These are phyloP conservation scores for Corynorhinus townsendii DNA, from an alignment of 2,113 vertebrate species.

Conservation along the genomic window DNA sequence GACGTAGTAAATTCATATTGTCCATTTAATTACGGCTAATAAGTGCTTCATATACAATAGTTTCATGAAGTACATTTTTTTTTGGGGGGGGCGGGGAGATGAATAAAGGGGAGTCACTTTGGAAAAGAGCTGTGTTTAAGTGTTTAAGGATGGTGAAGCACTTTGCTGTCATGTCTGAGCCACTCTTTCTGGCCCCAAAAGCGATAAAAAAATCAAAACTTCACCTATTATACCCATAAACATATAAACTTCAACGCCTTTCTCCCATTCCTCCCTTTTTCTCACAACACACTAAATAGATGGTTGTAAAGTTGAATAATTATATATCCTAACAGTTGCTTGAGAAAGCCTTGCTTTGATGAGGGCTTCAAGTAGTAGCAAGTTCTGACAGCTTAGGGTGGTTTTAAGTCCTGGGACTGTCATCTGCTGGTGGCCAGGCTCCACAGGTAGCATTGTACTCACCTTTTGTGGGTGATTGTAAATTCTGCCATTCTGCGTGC, in stretches of 20 bases:
- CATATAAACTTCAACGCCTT: neutral
- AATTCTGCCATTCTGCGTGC: constrained; percentile 57
- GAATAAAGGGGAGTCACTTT: constrained; percentile 84
- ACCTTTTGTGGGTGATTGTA: constrained; percentile 55
- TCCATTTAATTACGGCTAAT: constrained; percentile 96
- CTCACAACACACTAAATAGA: neutral
- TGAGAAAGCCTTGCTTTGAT: constrained; percentile 38
- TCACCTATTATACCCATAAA: neutral
- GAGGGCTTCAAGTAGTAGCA: neutral
- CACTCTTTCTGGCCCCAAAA: constrained; percentile 63
- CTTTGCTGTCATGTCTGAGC: constrained; percentile 50
- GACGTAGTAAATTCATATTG: constrained; percentile 94
- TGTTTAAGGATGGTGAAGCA: constrained; percentile 65
- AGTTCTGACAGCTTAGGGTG: neutral
- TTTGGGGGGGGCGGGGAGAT: neutral
- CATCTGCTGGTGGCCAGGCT: constrained; percentile 23
- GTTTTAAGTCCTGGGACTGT: neutral
- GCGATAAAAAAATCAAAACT: constrained; percentile 68
- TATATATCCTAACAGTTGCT: constrained; percentile 6
- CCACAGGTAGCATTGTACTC: constrained; percentile 45
- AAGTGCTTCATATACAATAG: constrained; percentile 93
- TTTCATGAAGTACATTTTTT: constrained; percentile 85
- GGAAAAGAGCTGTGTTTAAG: constrained; percentile 69
- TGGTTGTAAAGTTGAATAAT: constrained; percentile 44
- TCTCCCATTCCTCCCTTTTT: neutral